Percentiles rank a stretch among this genome's conserved stretches.
phyloP scores from a whole-genome alignment of 2,888 invertebrate genomes.

The Dioctria rufipes region DNA sequence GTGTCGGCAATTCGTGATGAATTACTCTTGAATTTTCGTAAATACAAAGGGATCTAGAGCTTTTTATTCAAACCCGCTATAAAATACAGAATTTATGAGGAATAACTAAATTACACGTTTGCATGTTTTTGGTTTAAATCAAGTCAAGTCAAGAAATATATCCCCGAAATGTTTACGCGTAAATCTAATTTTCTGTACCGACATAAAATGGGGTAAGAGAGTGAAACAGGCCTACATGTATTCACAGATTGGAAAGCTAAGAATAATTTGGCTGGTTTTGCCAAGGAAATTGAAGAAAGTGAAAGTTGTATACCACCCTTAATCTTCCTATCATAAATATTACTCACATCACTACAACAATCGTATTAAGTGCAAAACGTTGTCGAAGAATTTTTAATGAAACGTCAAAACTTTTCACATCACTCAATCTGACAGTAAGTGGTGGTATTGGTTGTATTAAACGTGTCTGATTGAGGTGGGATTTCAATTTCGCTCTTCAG shows the following conservation, averaged over 20 bases:
- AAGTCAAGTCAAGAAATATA: no score
- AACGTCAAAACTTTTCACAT: conserved; percentile 41
- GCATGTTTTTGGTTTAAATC: no score
- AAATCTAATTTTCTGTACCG: no score
- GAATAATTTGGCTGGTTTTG: neutral
- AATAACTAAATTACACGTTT: no score
- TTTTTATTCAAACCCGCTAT: no score
- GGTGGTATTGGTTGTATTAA: conserved; percentile 26
- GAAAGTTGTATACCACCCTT: neutral
- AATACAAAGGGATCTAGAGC: no score
- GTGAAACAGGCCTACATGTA: no score
- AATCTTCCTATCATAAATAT: neutral
- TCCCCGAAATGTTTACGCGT: no score
- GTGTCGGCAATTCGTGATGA: no score
- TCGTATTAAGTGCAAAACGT: conserved; percentile 37
- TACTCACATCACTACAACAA: neutral
- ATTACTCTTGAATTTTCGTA: no score
- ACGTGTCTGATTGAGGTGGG: conserved; percentile 39
- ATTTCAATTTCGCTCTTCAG: neutral
- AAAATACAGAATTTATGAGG: no score
- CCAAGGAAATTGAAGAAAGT: neutral
- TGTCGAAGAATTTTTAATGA: conserved; percentile 40
- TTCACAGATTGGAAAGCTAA: neutral
- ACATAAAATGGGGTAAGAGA: no score
- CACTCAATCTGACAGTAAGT: conserved; percentile 24